Conservation (phyloP, 2,113 vertebrate genomes). For the Arenaria interpres region DNA sequence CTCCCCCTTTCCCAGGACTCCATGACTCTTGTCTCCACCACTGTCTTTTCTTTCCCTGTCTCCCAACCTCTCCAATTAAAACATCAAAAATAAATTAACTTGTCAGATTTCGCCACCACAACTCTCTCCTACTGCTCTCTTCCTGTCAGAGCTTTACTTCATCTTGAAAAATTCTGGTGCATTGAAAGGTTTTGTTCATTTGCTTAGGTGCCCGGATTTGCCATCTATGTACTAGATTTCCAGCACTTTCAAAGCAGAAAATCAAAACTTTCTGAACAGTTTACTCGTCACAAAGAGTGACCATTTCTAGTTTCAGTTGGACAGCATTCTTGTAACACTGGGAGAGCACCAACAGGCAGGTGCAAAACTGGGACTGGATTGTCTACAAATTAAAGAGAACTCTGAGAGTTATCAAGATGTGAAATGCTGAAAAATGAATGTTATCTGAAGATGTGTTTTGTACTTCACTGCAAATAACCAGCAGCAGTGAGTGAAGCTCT, state of each 20-base stretch:
- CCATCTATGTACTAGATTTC: neutral
- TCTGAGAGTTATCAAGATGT: neutral
- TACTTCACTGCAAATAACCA: neutral
- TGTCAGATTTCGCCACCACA: conserved; percentile 1
- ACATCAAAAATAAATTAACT: conserved; percentile 42
- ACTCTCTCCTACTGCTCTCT: neutral
- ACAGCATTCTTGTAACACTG: neutral
- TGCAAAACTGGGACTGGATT: neutral
- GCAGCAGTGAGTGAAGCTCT: neutral
- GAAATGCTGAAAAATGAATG: neutral
- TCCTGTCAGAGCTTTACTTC: neutral
- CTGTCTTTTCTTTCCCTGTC: conserved; percentile 4
- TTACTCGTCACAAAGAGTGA: neutral
- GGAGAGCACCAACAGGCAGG: neutral
- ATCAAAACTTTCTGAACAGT: neutral
- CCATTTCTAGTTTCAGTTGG: neutral
- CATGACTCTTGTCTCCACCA: neutral
- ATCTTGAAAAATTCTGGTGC: neutral
- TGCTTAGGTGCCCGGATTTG: neutral
- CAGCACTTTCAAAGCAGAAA: neutral
- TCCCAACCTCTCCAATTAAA: conserved; percentile 51
- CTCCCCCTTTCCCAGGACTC: neutral
- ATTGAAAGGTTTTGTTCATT: neutral
- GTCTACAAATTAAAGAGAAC: neutral
- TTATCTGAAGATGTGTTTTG: neutral